Evolutionary conservation across 2,797 vertebrate genomes (phyloP).

Genomic region (Bufotes viridis): DNA sequence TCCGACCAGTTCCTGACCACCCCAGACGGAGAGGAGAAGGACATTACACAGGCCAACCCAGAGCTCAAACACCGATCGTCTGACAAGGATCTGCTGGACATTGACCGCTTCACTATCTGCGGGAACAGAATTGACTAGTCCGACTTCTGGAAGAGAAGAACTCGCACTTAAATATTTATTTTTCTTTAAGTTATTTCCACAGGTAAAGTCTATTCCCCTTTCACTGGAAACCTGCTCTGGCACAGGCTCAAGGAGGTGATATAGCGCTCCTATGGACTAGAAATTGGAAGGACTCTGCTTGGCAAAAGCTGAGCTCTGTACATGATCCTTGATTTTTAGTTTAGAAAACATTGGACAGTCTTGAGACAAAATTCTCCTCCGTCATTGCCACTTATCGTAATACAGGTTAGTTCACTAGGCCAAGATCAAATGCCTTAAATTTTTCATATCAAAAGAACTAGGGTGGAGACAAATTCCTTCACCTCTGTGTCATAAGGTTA

Average conservation of each 20-base stretch:
- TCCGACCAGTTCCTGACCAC: conserved; percentile 93
- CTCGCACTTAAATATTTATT: conserved; percentile 85
- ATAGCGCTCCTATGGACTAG: conserved; percentile 21
- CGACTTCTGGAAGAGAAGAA: conserved; percentile 31
- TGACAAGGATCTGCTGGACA: conserved; percentile 92
- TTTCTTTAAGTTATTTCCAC: conserved; percentile 80
- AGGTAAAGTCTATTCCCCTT: conserved; percentile 69
- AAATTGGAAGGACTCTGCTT: conserved; percentile 29
- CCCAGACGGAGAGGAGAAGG: conserved; percentile 89
- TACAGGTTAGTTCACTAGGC: conserved; percentile 17
- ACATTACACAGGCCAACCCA: conserved; percentile 75
- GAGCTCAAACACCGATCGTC: conserved; percentile 84
- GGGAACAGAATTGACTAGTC: conserved; percentile 94
- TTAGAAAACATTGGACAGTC: not conserved
- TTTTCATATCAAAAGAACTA: conserved; percentile 19
- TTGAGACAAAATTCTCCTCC: not conserved
- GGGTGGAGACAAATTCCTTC: conserved; percentile 3
- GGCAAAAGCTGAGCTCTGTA: conserved; percentile 50
- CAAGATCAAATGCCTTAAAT: conserved; percentile 56
- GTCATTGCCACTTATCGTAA: conserved; percentile 37
- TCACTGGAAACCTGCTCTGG: conserved; percentile 59
- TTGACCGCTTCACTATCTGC: conserved; percentile 98
- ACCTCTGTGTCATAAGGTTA: conserved; percentile 21
- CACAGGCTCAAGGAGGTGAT: not conserved
- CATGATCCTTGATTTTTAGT: not conserved